Conservation (phyloP, 2,888 invertebrate genomes). For the Electrophaes corylata region DNA sequence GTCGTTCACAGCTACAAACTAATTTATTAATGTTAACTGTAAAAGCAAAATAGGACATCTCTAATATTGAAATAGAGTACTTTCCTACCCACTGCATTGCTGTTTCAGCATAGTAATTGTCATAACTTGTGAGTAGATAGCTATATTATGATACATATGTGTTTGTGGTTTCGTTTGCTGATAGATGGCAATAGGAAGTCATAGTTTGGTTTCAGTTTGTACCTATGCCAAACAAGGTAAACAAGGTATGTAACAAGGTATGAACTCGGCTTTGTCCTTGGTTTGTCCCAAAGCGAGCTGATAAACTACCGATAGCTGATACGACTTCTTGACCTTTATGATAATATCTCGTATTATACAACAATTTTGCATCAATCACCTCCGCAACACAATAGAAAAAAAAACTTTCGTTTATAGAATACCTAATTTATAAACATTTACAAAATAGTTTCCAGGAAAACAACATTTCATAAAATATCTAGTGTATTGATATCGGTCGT, state of each 20-base stretch:
- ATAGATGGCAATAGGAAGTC: not conserved
- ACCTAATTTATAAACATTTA: not conserved
- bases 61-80: slow-evolving; percentile 2
- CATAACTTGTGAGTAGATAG: not conserved
- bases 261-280: slow-evolving; percentile 7
- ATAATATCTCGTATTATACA: slow-evolving; percentile 4
- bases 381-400: not conserved
- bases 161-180: slow-evolving; percentile 1
- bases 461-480: slow-evolving; percentile 8
- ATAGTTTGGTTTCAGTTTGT: not conserved
- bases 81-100: slow-evolving; percentile 10
- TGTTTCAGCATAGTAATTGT: slow-evolving; percentile 5
- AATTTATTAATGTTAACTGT: slow-evolving; percentile 16
- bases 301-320: slow-evolving; percentile 4
- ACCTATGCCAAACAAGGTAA: not conserved
- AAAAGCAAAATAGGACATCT: slow-evolving; percentile 19
- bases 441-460: slow-evolving; percentile 5
- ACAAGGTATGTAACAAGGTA: not conserved
- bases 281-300: slow-evolving; percentile 7
- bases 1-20: not conserved
- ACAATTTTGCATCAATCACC: not conserved
- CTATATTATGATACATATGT: not conserved
- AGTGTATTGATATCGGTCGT: slow-evolving; percentile 18
- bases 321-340: slow-evolving; percentile 7
- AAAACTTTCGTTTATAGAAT: too few species aligned